Evolutionary conservation across 2,888 invertebrate genomes (phyloP).

Genomic region (Germaria angustata): DNA sequence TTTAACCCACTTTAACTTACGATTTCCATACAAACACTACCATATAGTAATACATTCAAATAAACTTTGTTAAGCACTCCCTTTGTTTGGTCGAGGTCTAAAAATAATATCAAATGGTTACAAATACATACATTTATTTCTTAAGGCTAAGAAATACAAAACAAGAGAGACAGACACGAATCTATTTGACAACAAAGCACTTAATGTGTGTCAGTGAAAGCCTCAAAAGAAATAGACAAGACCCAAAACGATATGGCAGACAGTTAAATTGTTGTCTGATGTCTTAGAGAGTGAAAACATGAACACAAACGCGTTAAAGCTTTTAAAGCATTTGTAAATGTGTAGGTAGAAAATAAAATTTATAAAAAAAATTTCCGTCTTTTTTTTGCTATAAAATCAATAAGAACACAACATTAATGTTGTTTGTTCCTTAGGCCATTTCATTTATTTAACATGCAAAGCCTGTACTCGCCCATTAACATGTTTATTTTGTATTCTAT

Average conservation of each 20-base stretch:
- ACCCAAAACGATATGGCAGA: background rate
- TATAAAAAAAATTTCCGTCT: background rate
- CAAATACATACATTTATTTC: too few relatives aligned
- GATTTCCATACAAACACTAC: too few relatives aligned
- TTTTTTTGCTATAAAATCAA: conserved; percentile 7
- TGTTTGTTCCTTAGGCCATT: background rate
- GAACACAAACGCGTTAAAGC: background rate
- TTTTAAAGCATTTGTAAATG: background rate
- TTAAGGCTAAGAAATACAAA: too few relatives aligned
- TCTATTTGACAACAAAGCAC: conserved; percentile 3
- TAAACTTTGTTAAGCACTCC: too few relatives aligned
- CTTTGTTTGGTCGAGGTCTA: too few relatives aligned
- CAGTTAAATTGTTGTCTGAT: conserved; percentile 7
- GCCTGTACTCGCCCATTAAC: conserved; percentile 14
- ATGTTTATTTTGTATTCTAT: background rate
- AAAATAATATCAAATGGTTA: too few relatives aligned
- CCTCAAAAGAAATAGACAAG: background rate
- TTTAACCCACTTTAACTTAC: too few relatives aligned
- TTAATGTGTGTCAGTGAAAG: background rate
- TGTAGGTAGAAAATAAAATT: background rate
- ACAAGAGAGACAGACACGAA: background rate
- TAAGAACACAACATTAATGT: background rate
- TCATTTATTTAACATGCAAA: conserved; percentile 2
- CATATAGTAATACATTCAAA: too few relatives aligned
- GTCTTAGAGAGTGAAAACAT: background rate